Evolutionary conservation across 2,888 invertebrate genomes (phyloP), one percentile per base, ranked within the genome.

Genomic region (Deilephila porcellus): DNA sequence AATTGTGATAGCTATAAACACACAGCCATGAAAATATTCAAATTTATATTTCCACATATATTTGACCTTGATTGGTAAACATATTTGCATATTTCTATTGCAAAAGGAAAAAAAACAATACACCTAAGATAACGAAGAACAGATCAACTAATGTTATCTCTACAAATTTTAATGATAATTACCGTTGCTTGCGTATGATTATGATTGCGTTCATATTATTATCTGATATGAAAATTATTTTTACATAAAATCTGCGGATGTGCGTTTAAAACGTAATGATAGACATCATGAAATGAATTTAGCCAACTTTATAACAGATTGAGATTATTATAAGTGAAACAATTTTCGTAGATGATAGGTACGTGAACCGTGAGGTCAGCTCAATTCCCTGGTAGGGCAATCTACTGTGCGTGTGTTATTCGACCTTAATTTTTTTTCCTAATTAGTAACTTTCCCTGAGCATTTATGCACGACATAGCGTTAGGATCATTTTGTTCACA

Each of bases 101-200:
- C 17, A 70, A 71, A 25, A 59, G 8, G 20, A 56, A 29, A 67
- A 56, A 70, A 8, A 56, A 59, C 11, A 34, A 59, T 71, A 59
- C 20, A 70, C n/a, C 56, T 7, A 59, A 71, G 7, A 56, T 25
- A 56, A 32, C 20, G 32, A 8, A 8, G 45, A 17, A 25, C 45
- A n/a, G 59, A 8, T 71, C 70, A 4, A 5, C 20, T 4, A 11
- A 32, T 14, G 5, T 71, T 59, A 71, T 71, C 70, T 71, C 3
- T 71, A 20, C 56, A n/a, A 19, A 34, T 71, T 25, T 19, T 71
- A 71, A 71, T 71, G 3, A 71, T 59, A 53, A 71, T 71, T 71
- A 71, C 59, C n/a, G 56, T 34, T 32, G 70, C 70, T 25, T 34
- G 11, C 29, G 32, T n/a, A 29, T 71, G 59, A 71, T 59, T 34